phyloP scores from a whole-genome alignment of 1,140 invertebrate species.

The Zophobas atratus region DNA sequence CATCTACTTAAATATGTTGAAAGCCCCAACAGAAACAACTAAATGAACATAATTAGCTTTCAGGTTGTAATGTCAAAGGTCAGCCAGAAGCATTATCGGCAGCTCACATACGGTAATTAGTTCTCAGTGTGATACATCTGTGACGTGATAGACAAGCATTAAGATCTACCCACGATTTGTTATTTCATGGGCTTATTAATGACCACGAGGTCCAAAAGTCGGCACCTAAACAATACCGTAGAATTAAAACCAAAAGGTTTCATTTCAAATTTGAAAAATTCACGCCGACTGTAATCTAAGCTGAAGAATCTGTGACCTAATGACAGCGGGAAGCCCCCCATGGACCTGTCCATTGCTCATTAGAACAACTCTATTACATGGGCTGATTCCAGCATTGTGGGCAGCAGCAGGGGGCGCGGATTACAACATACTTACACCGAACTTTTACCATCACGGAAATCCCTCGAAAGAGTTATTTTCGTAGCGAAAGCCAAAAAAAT shows the following conservation, averaged over 20 bases:
- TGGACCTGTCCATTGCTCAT: slow-evolving; percentile 54
- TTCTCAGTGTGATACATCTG: slow-evolving; percentile 27
- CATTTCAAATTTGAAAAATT: slow-evolving; percentile 4
- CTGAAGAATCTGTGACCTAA: slow-evolving; percentile 11
- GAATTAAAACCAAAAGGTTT: background rate
- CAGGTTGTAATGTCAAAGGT: slow-evolving; percentile 28
- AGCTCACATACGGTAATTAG: slow-evolving; percentile 42
- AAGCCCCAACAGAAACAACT: slow-evolving; percentile 29
- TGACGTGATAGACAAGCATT: slow-evolving; percentile 44
- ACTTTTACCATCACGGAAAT: background rate
- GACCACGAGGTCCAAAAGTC: background rate
- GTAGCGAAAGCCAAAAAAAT: no score
- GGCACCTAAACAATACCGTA: background rate
- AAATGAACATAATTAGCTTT: slow-evolving; percentile 42
- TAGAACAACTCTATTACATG: slow-evolving; percentile 59
- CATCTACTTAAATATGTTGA: slow-evolving; percentile 3
- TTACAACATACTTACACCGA: slow-evolving; percentile 9
- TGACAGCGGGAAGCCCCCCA: slow-evolving; percentile 47
- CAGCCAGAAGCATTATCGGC: slow-evolving; percentile 44
- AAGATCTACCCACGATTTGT: slow-evolving; percentile 19
- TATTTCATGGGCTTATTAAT: slow-evolving; percentile 22
- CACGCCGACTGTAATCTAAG: background rate
- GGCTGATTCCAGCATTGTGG: slow-evolving; percentile 51
- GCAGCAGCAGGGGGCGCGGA: slow-evolving; percentile 36
- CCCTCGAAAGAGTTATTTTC: no score